phyloP scores from a whole-genome alignment of 2,113 vertebrate species.

The Hassar affinis region DNA sequence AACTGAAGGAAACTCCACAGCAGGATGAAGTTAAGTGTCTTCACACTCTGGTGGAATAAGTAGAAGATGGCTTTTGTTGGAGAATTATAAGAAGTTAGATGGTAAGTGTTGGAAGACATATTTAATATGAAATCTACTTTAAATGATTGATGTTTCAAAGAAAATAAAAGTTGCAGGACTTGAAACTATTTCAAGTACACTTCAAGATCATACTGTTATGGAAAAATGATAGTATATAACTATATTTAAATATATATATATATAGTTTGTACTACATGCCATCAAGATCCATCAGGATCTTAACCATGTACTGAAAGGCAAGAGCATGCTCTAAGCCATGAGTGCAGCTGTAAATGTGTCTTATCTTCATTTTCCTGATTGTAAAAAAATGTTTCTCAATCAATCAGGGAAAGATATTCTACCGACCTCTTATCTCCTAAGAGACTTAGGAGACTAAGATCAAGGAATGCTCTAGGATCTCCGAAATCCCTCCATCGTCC shows the following conservation, averaged over 20 bases:
- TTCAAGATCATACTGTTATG: neutral
- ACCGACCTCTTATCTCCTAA: neutral
- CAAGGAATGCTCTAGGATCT: conserved; percentile 1
- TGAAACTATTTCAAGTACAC: neutral
- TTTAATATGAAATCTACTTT: neutral
- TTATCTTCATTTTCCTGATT: neutral
- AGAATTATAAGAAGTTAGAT: neutral
- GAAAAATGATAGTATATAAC: neutral
- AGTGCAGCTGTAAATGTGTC: neutral
- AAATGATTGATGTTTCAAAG: neutral
- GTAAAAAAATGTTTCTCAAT: neutral
- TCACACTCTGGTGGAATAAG: neutral
- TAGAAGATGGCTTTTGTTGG: neutral
- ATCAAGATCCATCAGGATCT: neutral
- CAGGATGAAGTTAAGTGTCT: conserved; percentile 4
- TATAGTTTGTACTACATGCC: neutral
- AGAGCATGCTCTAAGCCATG: neutral
- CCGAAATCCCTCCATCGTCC: neutral
- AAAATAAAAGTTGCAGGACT: neutral
- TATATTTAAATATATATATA: neutral
- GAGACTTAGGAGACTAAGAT: neutral
- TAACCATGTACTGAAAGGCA: neutral
- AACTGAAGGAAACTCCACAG: neutral
- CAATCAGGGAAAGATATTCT: neutral
- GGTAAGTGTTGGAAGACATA: neutral